A percentile compares a stretch with the other conserved stretches of the same genome.
phyloP scores from a whole-genome alignment of 2,888 invertebrate genomes.

The Chrysina gloriosa region DNA sequence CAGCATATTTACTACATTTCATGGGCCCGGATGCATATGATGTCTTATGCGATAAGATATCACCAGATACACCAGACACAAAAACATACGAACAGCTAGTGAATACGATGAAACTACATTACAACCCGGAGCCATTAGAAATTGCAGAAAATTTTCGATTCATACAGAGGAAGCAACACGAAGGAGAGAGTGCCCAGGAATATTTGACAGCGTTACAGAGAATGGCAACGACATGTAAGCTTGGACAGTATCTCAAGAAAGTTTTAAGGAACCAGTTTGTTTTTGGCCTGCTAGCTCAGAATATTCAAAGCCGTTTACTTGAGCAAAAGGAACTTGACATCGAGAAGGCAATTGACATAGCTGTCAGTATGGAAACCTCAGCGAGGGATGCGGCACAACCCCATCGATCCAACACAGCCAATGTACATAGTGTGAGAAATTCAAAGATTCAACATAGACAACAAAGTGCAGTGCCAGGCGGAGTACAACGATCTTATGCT shows the following conservation, averaged over 20 bases:
- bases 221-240: conserved; percentile 47
- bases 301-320: conserved; percentile 51
- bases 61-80: no score
- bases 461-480: no score
- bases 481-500: neutral
- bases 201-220: conserved; percentile 46
- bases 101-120: conserved; percentile 12
- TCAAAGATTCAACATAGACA: no score
- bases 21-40: no score
- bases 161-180: conserved; percentile 47
- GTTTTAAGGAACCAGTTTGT: no score
- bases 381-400: no score
- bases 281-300: conserved; percentile 48
- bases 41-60: no score
- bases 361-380: no score
- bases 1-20: no score
- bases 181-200: conserved; percentile 46
- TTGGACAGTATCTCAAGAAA: conserved; percentile 49
- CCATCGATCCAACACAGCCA: conserved; percentile 38
- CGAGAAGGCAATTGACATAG: conserved; percentile 49
- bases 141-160: conserved; percentile 49
- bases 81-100: conserved; percentile 13
- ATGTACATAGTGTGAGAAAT: neutral
- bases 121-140: conserved; percentile 45
- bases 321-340: conserved; percentile 50